phyloP scores from a whole-genome alignment of 2,888 invertebrate species.

The Entomobrya multifasciata region DNA sequence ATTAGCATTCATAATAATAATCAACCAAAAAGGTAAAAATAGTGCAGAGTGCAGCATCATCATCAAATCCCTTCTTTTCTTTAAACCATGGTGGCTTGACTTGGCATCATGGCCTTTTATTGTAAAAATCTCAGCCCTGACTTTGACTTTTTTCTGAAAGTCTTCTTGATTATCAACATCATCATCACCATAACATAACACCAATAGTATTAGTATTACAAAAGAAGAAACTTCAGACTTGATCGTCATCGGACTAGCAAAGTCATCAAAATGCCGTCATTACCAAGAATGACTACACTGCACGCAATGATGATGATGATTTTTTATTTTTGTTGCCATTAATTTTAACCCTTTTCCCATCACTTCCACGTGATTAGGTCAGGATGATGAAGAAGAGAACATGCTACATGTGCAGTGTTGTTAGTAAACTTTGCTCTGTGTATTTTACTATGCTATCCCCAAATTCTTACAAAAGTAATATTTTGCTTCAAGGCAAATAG shows the following conservation, averaged over 20 bases:
- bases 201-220: no score
- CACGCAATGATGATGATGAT: conserved; percentile 8
- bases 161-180: conserved; percentile 4
- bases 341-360: conserved; percentile 37
- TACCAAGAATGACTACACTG: conserved; percentile 33
- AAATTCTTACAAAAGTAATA: background rate
- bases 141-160: conserved; percentile 50
- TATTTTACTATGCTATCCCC: background rate
- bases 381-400: background rate
- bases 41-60: conserved; percentile 44
- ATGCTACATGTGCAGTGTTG: no score
- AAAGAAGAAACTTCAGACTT: background rate
- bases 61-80: no score
- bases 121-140: conserved; percentile 51
- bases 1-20: background rate
- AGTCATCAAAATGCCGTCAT: conserved; percentile 37
- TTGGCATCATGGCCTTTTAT: conserved; percentile 16
- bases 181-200: no score
- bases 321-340: background rate
- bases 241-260: conserved; percentile 20
- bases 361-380: conserved; percentile 41
- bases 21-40: background rate
- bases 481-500: conserved; percentile 32
- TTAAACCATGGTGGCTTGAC: background rate
- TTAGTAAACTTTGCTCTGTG: background rate